phyloP scores from a whole-genome alignment of 2,888 invertebrate species.

The Stenichneumon culpator region DNA sequence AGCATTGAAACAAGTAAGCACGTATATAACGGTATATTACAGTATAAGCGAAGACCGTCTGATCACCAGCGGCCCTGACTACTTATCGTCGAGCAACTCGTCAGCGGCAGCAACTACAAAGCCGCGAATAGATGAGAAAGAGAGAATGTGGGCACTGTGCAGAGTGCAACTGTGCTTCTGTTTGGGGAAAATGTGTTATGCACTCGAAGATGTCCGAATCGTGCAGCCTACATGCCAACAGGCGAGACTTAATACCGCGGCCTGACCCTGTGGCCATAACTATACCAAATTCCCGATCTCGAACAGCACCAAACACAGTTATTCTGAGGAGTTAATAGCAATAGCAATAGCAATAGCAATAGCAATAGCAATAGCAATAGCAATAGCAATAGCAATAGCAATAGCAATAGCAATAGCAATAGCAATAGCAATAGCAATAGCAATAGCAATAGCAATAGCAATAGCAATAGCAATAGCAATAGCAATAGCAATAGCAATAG shows the following conservation, averaged over 20 bases:
- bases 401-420: too few species aligned
- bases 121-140: slow-evolving; percentile 58
- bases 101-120: slow-evolving; percentile 20
- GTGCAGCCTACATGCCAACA: slow-evolving; percentile 53
- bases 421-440: too few species aligned
- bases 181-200: slow-evolving; percentile 54
- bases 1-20: slow-evolving; percentile 44
- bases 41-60: slow-evolving; percentile 51
- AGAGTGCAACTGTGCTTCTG: slow-evolving; percentile 18
- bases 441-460: too few species aligned
- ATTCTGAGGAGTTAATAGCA: background rate
- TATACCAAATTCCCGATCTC: slow-evolving; percentile 37
- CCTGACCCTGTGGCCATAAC: slow-evolving; percentile 59
- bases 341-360: too few species aligned
- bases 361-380: too few species aligned
- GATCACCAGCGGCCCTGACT: slow-evolving; percentile 63
- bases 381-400: background rate
- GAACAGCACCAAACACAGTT: background rate
- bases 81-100: slow-evolving; percentile 55
- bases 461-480: too few species aligned
- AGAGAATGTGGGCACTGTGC: slow-evolving; percentile 35
- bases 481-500: too few species aligned
- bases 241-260: slow-evolving; percentile 45
- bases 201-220: slow-evolving; percentile 41
- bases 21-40: slow-evolving; percentile 31